phyloP scores from a whole-genome alignment of 2,888 invertebrate genomes.

The Leucoma salicis region DNA sequence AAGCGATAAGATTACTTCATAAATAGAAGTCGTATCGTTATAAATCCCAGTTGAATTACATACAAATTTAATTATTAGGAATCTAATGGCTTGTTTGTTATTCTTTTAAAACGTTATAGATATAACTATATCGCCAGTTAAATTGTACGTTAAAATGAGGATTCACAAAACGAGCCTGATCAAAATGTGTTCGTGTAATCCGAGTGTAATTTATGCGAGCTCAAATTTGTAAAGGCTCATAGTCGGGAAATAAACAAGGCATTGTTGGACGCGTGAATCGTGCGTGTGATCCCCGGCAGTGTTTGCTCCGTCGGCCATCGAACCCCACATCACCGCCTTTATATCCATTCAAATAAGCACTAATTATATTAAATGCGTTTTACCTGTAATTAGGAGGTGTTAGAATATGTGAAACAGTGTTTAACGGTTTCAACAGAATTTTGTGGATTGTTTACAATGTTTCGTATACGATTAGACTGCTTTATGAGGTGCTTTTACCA shows the following conservation, averaged over 20 bases:
- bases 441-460: conserved; percentile 60
- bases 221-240: conserved; percentile 45
- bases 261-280: conserved; percentile 51
- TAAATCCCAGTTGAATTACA: conserved; percentile 1
- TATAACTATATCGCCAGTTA: no score
- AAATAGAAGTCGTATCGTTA: conserved; percentile 19
- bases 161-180: conserved; percentile 34
- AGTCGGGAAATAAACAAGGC: conserved; percentile 55
- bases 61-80: not conserved
- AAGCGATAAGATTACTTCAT: conserved; percentile 21
- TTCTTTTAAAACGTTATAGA: not conserved
- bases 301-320: conserved; percentile 58
- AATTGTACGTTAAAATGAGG: conserved; percentile 1
- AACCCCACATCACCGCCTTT: conserved; percentile 53
- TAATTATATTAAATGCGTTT: conserved; percentile 77
- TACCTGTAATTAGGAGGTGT: conserved; percentile 79
- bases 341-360: conserved; percentile 71
- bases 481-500: conserved; percentile 63
- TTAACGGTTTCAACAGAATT: conserved; percentile 60
- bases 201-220: conserved; percentile 47
- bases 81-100: not conserved
- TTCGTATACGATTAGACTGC: conserved; percentile 59
- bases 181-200: conserved; percentile 43
- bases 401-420: conserved; percentile 71
- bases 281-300: conserved; percentile 48